Base-by-base conservation (phyloP, 1,140 invertebrate species). In the Drosophila triauraria region DNA sequence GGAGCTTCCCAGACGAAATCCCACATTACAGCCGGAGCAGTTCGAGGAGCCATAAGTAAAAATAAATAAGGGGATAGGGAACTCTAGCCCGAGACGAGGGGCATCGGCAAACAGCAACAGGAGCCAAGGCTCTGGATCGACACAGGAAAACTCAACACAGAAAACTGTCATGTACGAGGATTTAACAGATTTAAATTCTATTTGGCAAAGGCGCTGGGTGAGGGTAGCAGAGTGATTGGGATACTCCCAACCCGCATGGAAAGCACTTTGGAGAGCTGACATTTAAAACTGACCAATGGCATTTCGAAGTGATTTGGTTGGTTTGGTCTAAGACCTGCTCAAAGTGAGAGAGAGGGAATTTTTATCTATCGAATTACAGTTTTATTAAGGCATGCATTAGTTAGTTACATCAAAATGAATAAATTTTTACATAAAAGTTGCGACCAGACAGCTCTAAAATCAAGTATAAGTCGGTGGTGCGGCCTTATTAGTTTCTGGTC, bases 181-280 rank as follows among this genome's bases (percentile, higher is more conserved):
- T 70, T 88, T 90, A 88, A 78, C 69, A 90, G 85, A 90, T 90
- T 90, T 90, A 84, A 90, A 90, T 88, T 88, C 84, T 90, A 90
- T 88, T 87, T 82, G 75, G 62, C 60, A 76, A 74, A 63, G 43
- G 44, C 50, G 25, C 4, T 15, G 23, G 13, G 5, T 25, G 30
- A 17, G 42, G 38, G 30, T 4, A 9, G 6, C 17, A 23, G 32
- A 38, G 30, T n/a, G 12, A 2, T 17, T 9, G 20, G 50, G 4
- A n/a, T 65, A 30, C 4, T 32, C 10, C 15, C 25, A 17, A 51
- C 57, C 35, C 60, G 47, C 57, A 69, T 76, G 38, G 15, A 35
- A 50, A 57, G 50, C 54, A 27, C 43, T 53, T 50, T 32, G 32
- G 20, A 43, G 25, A 74, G 47, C 59, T 82, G 67, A 68, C 83